Base-by-base conservation (phyloP, 2,797 vertebrate genomes). In the Myotis vivesi region DNA sequence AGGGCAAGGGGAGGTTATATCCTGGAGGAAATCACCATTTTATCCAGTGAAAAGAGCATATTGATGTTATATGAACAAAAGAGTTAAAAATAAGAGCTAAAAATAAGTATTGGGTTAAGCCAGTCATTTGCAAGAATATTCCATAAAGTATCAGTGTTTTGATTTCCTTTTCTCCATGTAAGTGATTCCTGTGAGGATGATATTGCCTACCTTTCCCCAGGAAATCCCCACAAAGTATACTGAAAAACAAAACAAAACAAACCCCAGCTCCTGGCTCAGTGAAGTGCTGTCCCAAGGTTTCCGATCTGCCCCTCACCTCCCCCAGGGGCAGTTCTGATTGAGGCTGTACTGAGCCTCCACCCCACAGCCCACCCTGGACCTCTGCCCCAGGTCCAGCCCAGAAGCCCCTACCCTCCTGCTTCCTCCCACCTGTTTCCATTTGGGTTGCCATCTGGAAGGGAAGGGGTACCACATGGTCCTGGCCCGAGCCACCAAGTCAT, bases 281-380 rank as follows among this genome's bases (percentile, higher is more conserved):
- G 41, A 59, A 38, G n/a, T 46, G 59, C 57, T 36, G 41, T 13
- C 46, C 36, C 81, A 44, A 49, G 59, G 12, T 33, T 59, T 20
- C 44, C 4, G 13, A n/a, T 38, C 51, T 11, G n/a, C 36, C 69
- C 15, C 33, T 51, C 20, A 4, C 75, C 59, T 77, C 23, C 55
- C 53, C 41, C 25, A 2, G 51, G 1, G 16, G 28, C 22, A 0
- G 36, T 76, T 16, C 51, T 28, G 53, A 7, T 2, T 0, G 10
- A 13, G 13, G 23, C 33, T 6, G 10, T 22, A 22, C 44, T 11
- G 36, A 46, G 25, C 53, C 30, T 28, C 15, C 22, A 33, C 20
- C 20, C 25, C 41, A 20, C 11, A 41, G 30, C 8, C 3, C 16
- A 55, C 16, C 7, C 10, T 2, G n/a, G 25, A 28, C 79, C 1